phyloP scores from a whole-genome alignment of 2,797 vertebrate genomes.

The Mormyrus hasselquistii region DNA sequence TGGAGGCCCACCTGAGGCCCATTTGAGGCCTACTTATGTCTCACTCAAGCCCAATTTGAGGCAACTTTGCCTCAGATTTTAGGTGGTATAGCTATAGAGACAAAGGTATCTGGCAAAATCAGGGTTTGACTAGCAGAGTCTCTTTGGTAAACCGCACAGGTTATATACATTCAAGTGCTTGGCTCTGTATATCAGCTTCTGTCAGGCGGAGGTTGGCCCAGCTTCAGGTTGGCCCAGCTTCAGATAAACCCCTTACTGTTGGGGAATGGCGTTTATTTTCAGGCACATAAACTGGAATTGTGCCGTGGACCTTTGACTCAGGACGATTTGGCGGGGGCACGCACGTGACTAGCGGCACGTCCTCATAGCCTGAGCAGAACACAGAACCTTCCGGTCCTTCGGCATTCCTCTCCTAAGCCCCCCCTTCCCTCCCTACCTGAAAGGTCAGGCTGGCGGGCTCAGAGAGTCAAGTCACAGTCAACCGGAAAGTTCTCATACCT shows the following conservation, averaged over 20 bases:
- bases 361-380: too few species aligned
- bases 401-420: not conserved
- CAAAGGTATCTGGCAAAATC: not conserved
- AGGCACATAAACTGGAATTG: not conserved
- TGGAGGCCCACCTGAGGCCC: not conserved
- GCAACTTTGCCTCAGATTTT: not conserved
- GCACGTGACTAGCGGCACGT: not conserved
- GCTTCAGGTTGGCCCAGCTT: not conserved
- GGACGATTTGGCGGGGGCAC: not conserved
- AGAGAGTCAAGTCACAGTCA: not conserved
- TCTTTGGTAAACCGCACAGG: slow-evolving; percentile 38
- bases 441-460: not conserved
- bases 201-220: not conserved
- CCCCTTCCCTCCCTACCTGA: not conserved
- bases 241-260: not conserved
- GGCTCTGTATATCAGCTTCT: not conserved
- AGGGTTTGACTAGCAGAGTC: not conserved
- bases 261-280: not conserved
- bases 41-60: not conserved
- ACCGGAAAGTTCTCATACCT: not conserved
- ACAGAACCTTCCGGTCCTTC: not conserved
- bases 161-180: not conserved
- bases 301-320: not conserved
- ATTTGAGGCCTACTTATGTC: not conserved
- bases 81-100: not conserved